Base-by-base conservation (phyloP, 1,140 invertebrate genomes). In the Drosophila pseudoananassae region DNA sequence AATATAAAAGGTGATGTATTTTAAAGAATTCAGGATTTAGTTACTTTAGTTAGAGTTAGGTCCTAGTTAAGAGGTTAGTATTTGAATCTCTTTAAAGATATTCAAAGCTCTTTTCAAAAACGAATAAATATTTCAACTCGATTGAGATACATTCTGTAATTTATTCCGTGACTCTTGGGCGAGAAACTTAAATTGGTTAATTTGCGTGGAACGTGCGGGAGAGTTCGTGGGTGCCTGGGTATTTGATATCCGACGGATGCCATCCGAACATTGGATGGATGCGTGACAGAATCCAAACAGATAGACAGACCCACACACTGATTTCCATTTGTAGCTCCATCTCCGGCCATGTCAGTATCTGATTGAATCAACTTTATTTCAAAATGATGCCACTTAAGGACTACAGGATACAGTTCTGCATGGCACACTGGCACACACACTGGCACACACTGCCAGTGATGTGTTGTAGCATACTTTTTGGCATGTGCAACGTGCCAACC, bases 321-420 rank as follows among this genome's bases (percentile, higher is more conserved):
- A 61, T 20, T 47, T 23, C 45, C 23, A 70, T 12, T 36, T 14
- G 33, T 17, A 20, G 1, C n/a, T 15, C 17, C 43, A 20, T 4
- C 9, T 23, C 38, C 43, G 56, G 14, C 14, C 52, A 73, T 59
- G 52, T 51, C 73, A 70, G 78, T 76, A 52, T 68, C 84, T 89
- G 84, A 90, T 90, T 90, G 85, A 90, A 90, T 90, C 85, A 90
- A 90, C 87, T 90, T 90, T 90, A 90, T 90, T 90, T 90, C 81
- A 73, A 90, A 90, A 90, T 90, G 74, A 90, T 90, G 85, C 85
- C 87, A 90, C 87, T 90, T 90, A 90, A 66, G 59, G 59, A 51
- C 58, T 63, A 12, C 17, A 10, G 38, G 31, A 56, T 59, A 56
- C 58, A 76, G 71, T 55, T 80, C 80, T 80, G 78, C 78, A 80